phyloP scores from a whole-genome alignment of 2,888 invertebrate genomes.

The Dynastes maya region DNA sequence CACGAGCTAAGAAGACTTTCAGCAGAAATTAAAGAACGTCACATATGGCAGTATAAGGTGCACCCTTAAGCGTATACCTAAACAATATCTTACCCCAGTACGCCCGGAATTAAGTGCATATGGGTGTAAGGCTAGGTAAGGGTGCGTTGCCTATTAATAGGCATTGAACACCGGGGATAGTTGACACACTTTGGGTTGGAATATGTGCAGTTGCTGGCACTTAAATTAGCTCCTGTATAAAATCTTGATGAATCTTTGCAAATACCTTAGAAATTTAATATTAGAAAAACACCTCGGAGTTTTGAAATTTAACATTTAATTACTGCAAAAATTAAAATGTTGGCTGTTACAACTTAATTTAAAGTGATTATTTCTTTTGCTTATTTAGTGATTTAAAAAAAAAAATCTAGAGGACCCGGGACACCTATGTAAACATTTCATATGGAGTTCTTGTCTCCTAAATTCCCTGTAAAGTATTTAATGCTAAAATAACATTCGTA shows the following conservation, averaged over 20 bases:
- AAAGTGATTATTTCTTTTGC: no score
- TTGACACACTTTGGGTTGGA: slow-evolving; percentile 29
- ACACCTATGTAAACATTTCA: no score
- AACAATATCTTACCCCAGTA: slow-evolving; percentile 30
- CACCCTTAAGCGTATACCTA: not conserved
- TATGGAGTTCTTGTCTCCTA: no score
- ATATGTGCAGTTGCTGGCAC: not conserved
- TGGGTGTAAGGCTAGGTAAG: slow-evolving; percentile 15
- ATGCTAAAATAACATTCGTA: no score
- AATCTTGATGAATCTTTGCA: not conserved
- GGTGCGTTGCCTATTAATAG: slow-evolving; percentile 37
- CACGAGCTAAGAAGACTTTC: slow-evolving; percentile 1
- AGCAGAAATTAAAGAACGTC: slow-evolving; percentile 25
- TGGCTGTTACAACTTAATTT: no score
- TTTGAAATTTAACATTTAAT: no score
- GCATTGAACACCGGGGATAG: slow-evolving; percentile 1
- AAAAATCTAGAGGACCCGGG: no score
- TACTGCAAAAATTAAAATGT: no score
- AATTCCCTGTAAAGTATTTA: no score
- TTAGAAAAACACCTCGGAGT: no score
- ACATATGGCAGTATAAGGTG: slow-evolving; percentile 2
- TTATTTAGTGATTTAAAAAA: no score
- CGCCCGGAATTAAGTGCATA: slow-evolving; percentile 20
- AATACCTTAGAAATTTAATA: no score
- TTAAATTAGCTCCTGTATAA: not conserved